A percentile compares a stretch with the other conserved stretches of the same genome.
Evolutionary conservation across 2,113 vertebrate species (phyloP).

Genomic region (Cnemophilus loriae): DNA sequence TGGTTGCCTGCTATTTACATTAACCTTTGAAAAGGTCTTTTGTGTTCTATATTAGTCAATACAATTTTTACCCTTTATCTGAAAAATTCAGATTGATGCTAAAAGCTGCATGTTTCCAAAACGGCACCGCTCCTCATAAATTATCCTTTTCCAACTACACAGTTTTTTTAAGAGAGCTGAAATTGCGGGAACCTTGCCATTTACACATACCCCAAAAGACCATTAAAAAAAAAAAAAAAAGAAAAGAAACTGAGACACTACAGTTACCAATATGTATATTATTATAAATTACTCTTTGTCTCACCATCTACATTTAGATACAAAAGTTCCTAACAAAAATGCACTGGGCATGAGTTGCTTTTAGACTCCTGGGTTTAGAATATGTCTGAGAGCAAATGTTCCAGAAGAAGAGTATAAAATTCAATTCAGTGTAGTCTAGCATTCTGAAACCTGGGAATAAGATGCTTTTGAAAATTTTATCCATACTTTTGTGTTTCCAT

Average conservation of each 20-base stretch:
- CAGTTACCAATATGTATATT: not conserved
- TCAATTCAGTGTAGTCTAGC: not conserved
- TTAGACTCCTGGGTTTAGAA: not conserved
- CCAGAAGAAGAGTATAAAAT: not conserved
- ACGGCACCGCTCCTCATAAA: not conserved
- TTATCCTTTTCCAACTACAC: not conserved
- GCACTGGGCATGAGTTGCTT: not conserved
- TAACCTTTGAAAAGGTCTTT: conserved; percentile 20
- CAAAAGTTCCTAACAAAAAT: not conserved
- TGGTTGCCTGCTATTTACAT: not conserved
- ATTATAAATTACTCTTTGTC: not conserved
- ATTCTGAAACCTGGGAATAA: not conserved
- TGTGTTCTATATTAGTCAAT: not conserved
- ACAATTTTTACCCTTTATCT: not conserved
- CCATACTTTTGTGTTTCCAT: not conserved
- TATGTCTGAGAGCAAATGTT: not conserved
- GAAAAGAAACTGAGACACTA: not conserved
- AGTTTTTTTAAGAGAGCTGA: not conserved
- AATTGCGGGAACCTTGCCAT: not conserved
- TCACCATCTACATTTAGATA: not conserved
- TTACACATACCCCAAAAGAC: not conserved
- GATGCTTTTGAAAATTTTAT: not conserved
- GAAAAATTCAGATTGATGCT: conserved; percentile 18
- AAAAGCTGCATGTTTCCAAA: conserved; percentile 27
- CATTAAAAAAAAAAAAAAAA: not conserved